A percentile compares a stretch with the other conserved stretches of the same genome.
Evolutionary conservation across 2,888 invertebrate species (phyloP).

Genomic region (Pseudococcus viburni): DNA sequence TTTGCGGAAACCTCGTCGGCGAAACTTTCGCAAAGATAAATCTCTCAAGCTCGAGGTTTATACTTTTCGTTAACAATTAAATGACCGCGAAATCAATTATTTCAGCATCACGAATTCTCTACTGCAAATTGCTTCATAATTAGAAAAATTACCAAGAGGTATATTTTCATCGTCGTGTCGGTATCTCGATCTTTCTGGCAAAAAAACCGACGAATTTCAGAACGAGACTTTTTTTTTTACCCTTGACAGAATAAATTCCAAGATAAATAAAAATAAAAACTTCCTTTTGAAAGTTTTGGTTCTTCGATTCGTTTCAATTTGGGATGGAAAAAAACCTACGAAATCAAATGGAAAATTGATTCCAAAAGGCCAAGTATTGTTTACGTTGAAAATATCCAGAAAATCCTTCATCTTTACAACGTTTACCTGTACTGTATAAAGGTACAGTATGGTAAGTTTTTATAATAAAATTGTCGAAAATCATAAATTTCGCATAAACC

Average conservation of each 20-base stretch:
- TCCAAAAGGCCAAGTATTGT: neutral
- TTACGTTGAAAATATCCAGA: neutral
- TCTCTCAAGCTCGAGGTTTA: neutral
- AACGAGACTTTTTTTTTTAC: neutral
- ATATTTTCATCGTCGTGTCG: neutral
- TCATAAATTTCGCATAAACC: constrained; percentile 20
- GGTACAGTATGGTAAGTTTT: neutral
- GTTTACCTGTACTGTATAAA: neutral
- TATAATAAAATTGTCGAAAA: constrained; percentile 12
- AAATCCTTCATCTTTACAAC: neutral
- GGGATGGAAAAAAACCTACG: neutral
- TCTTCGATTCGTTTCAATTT: neutral
- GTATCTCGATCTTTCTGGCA: neutral
- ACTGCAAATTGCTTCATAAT: neutral
- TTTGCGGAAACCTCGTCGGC: neutral
- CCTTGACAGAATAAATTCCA: neutral
- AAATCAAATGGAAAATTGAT: constrained; percentile 5
- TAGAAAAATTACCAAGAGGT: neutral
- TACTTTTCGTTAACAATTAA: constrained; percentile 15
- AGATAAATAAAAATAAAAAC: constrained; percentile 4
- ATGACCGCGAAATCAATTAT: neutral
- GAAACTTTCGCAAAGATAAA: neutral
- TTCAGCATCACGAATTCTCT: constrained; percentile 13
- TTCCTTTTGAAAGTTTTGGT: neutral
- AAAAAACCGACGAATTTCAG: neutral